Percentiles rank a stretch among this genome's conserved stretches.
These are phyloP conservation scores for Hydrotaea cyrtoneurina DNA, from an alignment of 2,888 invertebrate species.

Conservation along the genomic window DNA sequence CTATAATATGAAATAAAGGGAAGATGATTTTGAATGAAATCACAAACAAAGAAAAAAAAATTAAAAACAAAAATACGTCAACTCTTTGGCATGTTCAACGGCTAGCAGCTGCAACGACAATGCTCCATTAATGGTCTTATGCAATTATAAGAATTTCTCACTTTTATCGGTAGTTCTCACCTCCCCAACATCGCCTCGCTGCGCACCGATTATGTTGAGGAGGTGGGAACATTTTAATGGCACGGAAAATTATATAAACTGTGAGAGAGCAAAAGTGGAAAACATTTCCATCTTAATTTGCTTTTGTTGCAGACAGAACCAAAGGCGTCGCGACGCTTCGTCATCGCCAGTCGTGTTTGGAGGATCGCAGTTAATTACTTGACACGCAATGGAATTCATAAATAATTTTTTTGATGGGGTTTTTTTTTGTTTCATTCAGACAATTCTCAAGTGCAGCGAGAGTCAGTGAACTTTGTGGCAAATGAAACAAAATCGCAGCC, in stretches of 20 bases:
- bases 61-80: not conserved
- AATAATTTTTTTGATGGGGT: slow-evolving; percentile 33
- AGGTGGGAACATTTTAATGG: slow-evolving; percentile 1
- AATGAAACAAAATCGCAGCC: not conserved
- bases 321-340: not conserved
- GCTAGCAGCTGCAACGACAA: not conserved
- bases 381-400: slow-evolving; percentile 58
- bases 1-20: slow-evolving; percentile 77
- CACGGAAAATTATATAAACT: slow-evolving; percentile 11
- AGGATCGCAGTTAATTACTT: slow-evolving; percentile 9
- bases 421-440: slow-evolving; percentile 17
- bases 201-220: too few species aligned
- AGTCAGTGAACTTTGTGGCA: slow-evolving; percentile 52
- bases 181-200: not conserved
- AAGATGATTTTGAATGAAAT: too few species aligned
- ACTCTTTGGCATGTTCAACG: not conserved
- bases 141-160: slow-evolving; percentile 8
- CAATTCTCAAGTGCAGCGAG: slow-evolving; percentile 16
- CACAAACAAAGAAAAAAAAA: too few species aligned
- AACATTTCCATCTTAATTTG: slow-evolving; percentile 15
- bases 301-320: not conserved
- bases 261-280: slow-evolving; percentile 17
- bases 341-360: not conserved
- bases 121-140: not conserved
- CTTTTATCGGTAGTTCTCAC: not conserved